A percentile compares a stretch with the other conserved stretches of the same genome.
Conservation (phyloP, 2,113 vertebrate species). For the Stercorarius parasiticus region DNA sequence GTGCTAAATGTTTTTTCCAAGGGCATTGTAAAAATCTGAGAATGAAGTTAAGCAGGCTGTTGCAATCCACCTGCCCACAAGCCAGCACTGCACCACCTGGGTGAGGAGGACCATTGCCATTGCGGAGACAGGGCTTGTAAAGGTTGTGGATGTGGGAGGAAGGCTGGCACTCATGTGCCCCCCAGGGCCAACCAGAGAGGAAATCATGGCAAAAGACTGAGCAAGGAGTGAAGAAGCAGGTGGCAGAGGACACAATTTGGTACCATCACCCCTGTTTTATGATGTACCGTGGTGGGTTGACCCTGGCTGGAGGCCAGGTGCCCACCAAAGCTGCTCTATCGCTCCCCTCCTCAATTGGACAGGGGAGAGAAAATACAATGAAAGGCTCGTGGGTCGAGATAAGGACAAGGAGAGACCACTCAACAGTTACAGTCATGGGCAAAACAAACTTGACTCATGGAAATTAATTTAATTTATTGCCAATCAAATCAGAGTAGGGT, state of each 20-base stretch:
- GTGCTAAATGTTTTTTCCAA: neutral
- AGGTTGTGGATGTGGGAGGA: neutral
- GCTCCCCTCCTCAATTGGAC: neutral
- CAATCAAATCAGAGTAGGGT: neutral
- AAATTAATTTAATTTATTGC: neutral
- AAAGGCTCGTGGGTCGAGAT: neutral
- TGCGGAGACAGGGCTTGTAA: neutral
- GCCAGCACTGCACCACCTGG: neutral
- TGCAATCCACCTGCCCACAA: neutral
- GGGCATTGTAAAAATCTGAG: neutral
- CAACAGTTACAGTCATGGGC: neutral
- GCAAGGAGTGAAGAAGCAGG: neutral
- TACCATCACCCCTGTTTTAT: neutral
- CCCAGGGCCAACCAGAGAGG: neutral
- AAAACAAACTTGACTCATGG: neutral
- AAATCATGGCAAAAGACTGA: neutral
- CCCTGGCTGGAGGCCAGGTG: neutral
- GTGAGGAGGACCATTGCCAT: neutral
- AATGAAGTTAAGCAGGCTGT: neutral
- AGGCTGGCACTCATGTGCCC: neutral
- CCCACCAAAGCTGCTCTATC: neutral
- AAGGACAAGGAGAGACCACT: neutral
- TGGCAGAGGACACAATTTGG: neutral
- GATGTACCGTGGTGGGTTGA: neutral
- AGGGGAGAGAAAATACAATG: neutral